Evolutionary conservation across 2,113 vertebrate species (phyloP), one percentile per base, ranked within the genome.

Genomic region (Callithrix jacchus): DNA sequence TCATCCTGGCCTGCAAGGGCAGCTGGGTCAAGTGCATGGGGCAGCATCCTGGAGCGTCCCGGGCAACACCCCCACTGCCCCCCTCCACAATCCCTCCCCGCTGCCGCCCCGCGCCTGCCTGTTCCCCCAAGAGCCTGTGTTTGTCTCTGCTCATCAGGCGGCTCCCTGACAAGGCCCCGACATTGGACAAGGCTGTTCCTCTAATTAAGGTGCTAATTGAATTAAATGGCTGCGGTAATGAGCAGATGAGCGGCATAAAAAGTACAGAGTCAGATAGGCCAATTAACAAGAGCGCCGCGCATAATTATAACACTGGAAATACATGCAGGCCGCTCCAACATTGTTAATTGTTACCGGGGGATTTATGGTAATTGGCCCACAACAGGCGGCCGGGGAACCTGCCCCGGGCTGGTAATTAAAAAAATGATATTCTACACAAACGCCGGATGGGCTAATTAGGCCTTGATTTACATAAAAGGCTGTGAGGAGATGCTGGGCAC

Each of bases 141-240:
- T 99, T 99, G 99, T 99, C 99, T 99, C 98, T 99, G 99, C 99
- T 99, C 99, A 99, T 99, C 99, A 99, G 98, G 98, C 98, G 95
- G 97, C 98, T 98, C 98, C 98, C 98, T 98, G 99, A 99, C 99
- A 99, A 99, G 99, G 98, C 99, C 99, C 98, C 98, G 98, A 99
- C 99, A 98, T 99, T 98, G 98, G 99, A 99, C 99, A 99, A 98
- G 99, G 98, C 99, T 99, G 99, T 99, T 99, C 99, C 98, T 99
- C 99, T 99, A 99, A 99, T 99, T 99, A 99, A 99, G 98, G 99
- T 98, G 99, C 99, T 99, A 99, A 99, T 99, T 99, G 99, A 99
- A 99, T 99, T 99, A 99, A 99, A 99, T 99, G 99, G 99, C 99
- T 98, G 98, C 97, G 95, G 99, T 99, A 99, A 99, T 99, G 99